A percentile compares a stretch with the other conserved stretches of the same genome.
These are phyloP conservation scores for Charadrius vociferus DNA, from an alignment of 2,113 vertebrate genomes.

Conservation along the genomic window DNA sequence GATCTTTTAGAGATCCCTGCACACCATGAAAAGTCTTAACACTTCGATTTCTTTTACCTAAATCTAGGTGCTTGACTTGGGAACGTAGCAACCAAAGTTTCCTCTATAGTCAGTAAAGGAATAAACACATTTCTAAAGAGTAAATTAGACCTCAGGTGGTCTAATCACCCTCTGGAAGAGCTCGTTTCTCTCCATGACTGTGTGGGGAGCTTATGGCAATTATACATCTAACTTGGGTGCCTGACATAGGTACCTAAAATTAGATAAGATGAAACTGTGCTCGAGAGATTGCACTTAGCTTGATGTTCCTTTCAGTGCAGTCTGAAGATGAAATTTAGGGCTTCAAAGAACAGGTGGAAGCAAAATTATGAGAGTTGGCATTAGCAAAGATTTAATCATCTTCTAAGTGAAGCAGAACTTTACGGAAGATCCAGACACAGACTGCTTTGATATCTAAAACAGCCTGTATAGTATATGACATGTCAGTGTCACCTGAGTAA, in stretches of 20 bases:
- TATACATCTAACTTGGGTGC: neutral
- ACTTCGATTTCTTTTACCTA: neutral
- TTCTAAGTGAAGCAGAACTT: constrained; percentile 3
- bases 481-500: neutral
- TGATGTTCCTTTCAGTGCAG: constrained; percentile 11
- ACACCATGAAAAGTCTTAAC: neutral
- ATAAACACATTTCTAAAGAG: neutral
- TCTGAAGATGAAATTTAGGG: constrained; percentile 30
- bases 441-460: neutral
- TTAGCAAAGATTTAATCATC: constrained; percentile 8
- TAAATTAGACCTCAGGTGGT: neutral
- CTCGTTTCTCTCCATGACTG: neutral
- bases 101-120: neutral
- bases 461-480: neutral
- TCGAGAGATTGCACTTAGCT: constrained; percentile 20
- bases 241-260: constrained; percentile 45
- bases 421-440: neutral
- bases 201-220: neutral
- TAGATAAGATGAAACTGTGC: constrained; percentile 35
- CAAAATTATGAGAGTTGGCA: neutral
- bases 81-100: neutral
- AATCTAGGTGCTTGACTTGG: neutral
- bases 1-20: neutral
- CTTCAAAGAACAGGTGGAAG: constrained; percentile 33
- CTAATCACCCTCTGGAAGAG: neutral